Conservation (phyloP, 2,797 vertebrate species). For the Ptychadena robeensis region DNA sequence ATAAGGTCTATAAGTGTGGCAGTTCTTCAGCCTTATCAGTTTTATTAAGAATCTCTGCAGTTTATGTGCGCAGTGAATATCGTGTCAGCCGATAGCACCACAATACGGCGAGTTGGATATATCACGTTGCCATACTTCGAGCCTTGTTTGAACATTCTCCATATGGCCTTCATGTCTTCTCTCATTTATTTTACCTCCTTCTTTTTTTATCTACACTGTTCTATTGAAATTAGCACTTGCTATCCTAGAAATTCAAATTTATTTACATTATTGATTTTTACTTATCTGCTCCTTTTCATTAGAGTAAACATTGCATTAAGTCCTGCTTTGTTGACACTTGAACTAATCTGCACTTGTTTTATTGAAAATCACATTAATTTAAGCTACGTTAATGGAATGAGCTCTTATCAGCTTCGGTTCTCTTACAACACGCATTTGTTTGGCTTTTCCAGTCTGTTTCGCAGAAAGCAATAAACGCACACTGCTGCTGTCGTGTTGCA, state of each 20-base stretch:
- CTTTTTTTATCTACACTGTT: conserved; percentile 9
- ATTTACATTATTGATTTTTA: conserved; percentile 33
- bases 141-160: neutral
- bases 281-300: conserved; percentile 31
- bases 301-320: conserved; percentile 24
- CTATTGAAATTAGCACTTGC: conserved; percentile 3
- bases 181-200: neutral
- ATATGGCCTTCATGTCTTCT: neutral
- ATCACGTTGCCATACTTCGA: neutral
- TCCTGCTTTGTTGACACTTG: conserved; percentile 24
- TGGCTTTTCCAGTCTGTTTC: neutral
- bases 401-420: conserved; percentile 19
- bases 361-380: conserved; percentile 44
- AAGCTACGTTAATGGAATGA: conserved; percentile 16
- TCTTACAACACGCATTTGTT: neutral
- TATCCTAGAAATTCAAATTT: conserved; percentile 31
- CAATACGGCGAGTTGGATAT: neutral
- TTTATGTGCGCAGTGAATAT: neutral
- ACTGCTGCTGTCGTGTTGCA: neutral
- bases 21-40: neutral
- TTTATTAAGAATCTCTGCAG: neutral
- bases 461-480: neutral
- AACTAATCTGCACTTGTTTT: conserved; percentile 49
- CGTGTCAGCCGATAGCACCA: neutral
- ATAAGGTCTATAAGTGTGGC: neutral